Conservation (phyloP, 2,113 vertebrate species). For the Gobio gobio region DNA sequence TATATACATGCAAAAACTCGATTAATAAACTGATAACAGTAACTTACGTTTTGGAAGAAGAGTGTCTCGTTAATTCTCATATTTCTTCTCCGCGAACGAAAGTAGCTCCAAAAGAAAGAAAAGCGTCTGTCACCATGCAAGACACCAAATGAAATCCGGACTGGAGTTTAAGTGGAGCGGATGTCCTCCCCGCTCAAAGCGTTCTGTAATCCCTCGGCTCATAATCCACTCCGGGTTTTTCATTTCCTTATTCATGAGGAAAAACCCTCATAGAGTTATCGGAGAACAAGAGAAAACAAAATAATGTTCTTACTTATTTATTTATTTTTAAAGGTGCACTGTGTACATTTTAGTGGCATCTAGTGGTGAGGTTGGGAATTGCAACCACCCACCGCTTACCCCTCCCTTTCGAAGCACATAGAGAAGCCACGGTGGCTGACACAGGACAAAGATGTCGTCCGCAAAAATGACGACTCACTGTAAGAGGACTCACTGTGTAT, state of each 20-base stretch:
- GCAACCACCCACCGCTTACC: too few relatives aligned
- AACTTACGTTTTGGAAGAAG: not conserved
- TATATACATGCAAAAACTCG: not conserved
- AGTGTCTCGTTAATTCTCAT: not conserved
- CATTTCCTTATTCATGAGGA: not conserved
- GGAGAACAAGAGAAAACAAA: not conserved
- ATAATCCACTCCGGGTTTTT: not conserved
- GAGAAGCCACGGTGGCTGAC: too few relatives aligned
- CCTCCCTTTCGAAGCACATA: too few relatives aligned
- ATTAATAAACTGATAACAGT: not conserved
- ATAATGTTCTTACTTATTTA: too few relatives aligned
- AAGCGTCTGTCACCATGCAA: not conserved
- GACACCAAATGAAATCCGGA: not conserved
- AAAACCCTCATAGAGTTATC: not conserved
- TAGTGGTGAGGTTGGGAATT: too few relatives aligned
- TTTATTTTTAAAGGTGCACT: too few relatives aligned
- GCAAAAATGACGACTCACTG: too few relatives aligned
- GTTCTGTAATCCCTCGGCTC: not conserved
- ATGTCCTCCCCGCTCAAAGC: not conserved
- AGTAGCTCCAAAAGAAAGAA: not conserved
- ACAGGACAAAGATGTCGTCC: too few relatives aligned
- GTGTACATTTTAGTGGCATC: too few relatives aligned
- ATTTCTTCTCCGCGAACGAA: not conserved
- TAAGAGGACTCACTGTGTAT: too few relatives aligned
- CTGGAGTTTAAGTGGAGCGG: not conserved